Conservation (phyloP, 2,888 invertebrate species). For the Drosophila neutralis region DNA sequence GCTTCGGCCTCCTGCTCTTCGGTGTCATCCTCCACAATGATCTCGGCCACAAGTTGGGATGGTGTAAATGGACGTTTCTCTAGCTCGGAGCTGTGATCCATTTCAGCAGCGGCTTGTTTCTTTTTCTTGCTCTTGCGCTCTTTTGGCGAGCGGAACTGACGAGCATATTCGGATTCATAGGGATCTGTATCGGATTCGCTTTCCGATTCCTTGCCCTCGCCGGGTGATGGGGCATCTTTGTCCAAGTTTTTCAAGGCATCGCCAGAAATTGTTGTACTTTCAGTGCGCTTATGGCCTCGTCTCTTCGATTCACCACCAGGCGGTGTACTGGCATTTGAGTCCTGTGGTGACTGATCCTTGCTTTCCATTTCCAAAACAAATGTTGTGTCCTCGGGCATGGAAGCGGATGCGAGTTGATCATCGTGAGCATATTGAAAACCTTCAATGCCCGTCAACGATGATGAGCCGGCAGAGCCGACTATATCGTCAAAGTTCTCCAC, state of each 20-base stretch:
- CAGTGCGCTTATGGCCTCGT: slow-evolving; percentile 86
- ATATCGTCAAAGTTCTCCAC: slow-evolving; percentile 84
- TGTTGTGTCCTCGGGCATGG: slow-evolving; percentile 77
- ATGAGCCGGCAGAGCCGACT: slow-evolving; percentile 83
- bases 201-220: slow-evolving; percentile 85
- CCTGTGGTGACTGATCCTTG: slow-evolving; percentile 75
- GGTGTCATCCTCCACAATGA: slow-evolving; percentile 84
- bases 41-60: slow-evolving; percentile 83
- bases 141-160: slow-evolving; percentile 84
- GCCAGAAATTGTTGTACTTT: slow-evolving; percentile 85
- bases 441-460: slow-evolving; percentile 83
- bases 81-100: slow-evolving; percentile 82
- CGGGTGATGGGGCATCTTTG: slow-evolving; percentile 67
- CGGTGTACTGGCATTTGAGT: slow-evolving; percentile 68
- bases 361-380: slow-evolving; percentile 76
- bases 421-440: slow-evolving; percentile 76
- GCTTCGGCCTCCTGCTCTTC: slow-evolving; percentile 84
- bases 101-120: slow-evolving; percentile 82
- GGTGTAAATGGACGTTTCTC: slow-evolving; percentile 84
- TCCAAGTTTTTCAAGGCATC: slow-evolving; percentile 78
- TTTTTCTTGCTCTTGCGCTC: slow-evolving; percentile 82
- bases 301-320: slow-evolving; percentile 77
- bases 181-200: slow-evolving; percentile 85
- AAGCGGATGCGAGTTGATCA: slow-evolving; percentile 62
- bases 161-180: slow-evolving; percentile 85